Evolutionary conservation across 2,797 vertebrate species (phyloP).

Genomic region (Hybognathus amarus): DNA sequence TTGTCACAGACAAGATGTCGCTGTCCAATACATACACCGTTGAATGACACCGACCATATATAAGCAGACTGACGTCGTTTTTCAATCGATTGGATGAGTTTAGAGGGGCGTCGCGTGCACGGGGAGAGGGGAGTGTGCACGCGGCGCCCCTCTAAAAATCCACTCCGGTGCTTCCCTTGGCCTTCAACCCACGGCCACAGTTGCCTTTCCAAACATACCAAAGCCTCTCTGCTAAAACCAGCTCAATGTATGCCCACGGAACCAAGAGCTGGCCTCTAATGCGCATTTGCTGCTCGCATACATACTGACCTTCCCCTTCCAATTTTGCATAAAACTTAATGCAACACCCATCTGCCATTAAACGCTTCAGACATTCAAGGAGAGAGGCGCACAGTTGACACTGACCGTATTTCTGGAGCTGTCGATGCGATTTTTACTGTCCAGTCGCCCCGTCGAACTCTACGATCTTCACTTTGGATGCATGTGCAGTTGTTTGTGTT

Average conservation of each 20-base stretch:
- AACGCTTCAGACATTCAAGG: conserved; percentile 52
- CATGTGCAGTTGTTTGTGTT: conserved; percentile 70
- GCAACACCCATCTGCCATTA: conserved; percentile 60
- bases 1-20: background rate
- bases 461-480: conserved; percentile 72
- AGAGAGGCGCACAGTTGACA: conserved; percentile 57
- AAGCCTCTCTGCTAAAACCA: background rate
- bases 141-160: conserved; percentile 63
- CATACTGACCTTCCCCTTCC: conserved; percentile 20
- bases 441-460: conserved; percentile 64
- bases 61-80: background rate
- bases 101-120: conserved; percentile 72
- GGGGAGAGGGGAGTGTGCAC: conserved; percentile 67
- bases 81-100: conserved; percentile 42
- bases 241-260: conserved; percentile 56
- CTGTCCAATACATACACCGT: no score
- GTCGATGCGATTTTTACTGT: conserved; percentile 63
- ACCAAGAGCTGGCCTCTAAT: conserved; percentile 37
- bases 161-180: conserved; percentile 53
- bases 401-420: conserved; percentile 81
- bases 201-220: background rate
- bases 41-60: background rate
- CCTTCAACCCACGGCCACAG: conserved; percentile 37
- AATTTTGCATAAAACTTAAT: conserved; percentile 59
- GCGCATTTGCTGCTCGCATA: background rate